Percentiles rank a stretch among this genome's conserved stretches.
Conservation (phyloP, 1,140 invertebrate genomes). For the Pachypeltis micranthus region DNA sequence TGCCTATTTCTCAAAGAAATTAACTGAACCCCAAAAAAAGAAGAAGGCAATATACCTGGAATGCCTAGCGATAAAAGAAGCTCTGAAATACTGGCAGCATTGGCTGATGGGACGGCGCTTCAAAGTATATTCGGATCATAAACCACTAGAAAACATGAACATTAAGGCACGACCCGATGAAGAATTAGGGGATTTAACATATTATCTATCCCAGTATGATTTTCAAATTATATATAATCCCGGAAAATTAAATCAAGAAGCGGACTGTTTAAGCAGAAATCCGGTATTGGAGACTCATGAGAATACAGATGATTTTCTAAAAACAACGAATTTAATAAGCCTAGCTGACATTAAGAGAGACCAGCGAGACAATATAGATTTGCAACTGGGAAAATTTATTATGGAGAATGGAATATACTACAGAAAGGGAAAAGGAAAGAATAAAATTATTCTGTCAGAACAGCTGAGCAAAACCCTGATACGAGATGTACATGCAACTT, state of each 20-base stretch:
- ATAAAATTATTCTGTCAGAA: slow-evolving; percentile 2
- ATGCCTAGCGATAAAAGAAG: slow-evolving; percentile 35
- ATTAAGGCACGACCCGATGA: no score
- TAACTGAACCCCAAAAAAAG: slow-evolving; percentile 30
- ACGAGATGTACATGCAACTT: not conserved
- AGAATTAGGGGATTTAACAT: slow-evolving; percentile 31
- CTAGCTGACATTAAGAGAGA: not conserved
- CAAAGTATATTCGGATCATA: slow-evolving; percentile 35
- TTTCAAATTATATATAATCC: slow-evolving; percentile 26
- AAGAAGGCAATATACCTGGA: slow-evolving; percentile 33
- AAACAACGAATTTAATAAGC: slow-evolving; percentile 7
- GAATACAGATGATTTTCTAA: not conserved
- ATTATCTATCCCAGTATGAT: slow-evolving; percentile 34
- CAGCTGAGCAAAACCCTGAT: slow-evolving; percentile 2
- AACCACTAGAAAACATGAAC: slow-evolving; percentile 35
- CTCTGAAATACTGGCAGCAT: no score
- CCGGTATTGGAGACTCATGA: no score
- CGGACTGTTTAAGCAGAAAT: no score
- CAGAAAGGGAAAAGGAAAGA: not conserved
- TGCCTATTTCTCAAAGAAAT: slow-evolving; percentile 29
- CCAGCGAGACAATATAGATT: not conserved
- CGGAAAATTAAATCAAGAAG: slow-evolving; percentile 21
- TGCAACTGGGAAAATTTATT: not conserved
- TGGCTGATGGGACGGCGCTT: slow-evolving; percentile 26
- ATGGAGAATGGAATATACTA: no score